These are phyloP conservation scores for Cydia amplana DNA, from an alignment of 1,140 invertebrate genomes.

Conservation along the genomic window DNA sequence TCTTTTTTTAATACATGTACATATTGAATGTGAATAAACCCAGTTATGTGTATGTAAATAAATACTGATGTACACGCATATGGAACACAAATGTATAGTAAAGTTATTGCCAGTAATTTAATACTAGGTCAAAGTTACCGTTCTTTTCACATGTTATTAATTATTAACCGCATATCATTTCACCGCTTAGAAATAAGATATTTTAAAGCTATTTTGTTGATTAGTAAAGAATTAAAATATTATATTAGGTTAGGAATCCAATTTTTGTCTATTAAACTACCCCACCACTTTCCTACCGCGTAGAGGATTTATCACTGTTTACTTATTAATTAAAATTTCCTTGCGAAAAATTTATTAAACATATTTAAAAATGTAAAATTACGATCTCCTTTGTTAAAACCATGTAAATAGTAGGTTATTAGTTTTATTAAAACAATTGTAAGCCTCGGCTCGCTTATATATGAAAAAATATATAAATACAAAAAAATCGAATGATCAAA, in stretches of 20 bases:
- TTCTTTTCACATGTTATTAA: constrained; percentile 11
- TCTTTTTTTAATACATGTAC: background rate
- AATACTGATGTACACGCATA: background rate
- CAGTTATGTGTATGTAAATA: constrained; percentile 2
- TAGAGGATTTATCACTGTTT: constrained; percentile 46
- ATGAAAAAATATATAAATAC: constrained; percentile 42
- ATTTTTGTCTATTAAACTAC: constrained; percentile 36
- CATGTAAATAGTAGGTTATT: constrained; percentile 18
- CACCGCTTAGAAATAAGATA: constrained; percentile 26
- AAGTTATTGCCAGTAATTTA: background rate
- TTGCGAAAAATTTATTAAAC: constrained; percentile 38
- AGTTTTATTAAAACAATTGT: constrained; percentile 27
- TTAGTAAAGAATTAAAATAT: constrained; percentile 13
- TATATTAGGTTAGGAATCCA: constrained; percentile 23
- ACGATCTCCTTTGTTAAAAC: constrained; percentile 13
- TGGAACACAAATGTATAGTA: too few relatives aligned
- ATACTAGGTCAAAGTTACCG: constrained; percentile 29
- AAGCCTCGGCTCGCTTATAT: constrained; percentile 6
- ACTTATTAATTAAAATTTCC: constrained; percentile 34
- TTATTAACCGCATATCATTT: constrained; percentile 26
- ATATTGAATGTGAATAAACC: background rate
- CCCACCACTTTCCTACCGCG: constrained; percentile 53
- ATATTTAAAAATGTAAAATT: constrained; percentile 38
- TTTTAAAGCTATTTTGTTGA: constrained; percentile 18
- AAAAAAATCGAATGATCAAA: constrained; percentile 41